phyloP scores from a whole-genome alignment of 2,113 vertebrate species.

The Hemiscyllium ocellatum region DNA sequence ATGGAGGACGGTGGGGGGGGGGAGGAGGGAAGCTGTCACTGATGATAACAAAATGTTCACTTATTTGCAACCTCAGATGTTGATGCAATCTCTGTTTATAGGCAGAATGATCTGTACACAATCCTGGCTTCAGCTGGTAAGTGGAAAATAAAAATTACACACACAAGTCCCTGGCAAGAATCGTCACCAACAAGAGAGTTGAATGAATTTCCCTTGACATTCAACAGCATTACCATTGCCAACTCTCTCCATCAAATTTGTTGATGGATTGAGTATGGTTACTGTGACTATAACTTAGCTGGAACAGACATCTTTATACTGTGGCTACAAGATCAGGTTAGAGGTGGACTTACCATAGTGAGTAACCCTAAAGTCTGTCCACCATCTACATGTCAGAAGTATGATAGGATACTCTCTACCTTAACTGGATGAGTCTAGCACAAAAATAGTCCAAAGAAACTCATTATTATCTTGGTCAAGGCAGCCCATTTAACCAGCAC shows the following conservation, averaged over 20 bases:
- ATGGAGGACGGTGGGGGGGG: not conserved
- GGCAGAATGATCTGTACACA: not conserved
- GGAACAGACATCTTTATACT: not conserved
- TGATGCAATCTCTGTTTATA: not conserved
- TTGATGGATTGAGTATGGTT: too few relatives aligned
- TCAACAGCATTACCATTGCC: not conserved
- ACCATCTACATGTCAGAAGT: not conserved
- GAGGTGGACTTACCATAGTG: not conserved
- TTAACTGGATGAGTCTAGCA: not conserved
- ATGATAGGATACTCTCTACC: not conserved
- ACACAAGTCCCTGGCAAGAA: not conserved
- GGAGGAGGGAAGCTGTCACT: not conserved
- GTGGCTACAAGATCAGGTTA: not conserved
- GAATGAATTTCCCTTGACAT: not conserved
- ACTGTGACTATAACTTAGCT: too few relatives aligned
- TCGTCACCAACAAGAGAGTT: too few relatives aligned
- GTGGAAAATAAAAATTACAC: too few relatives aligned
- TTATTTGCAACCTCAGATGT: not conserved
- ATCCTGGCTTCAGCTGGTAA: not conserved
- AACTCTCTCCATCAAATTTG: not conserved
- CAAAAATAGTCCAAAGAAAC: not conserved
- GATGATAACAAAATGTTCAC: not conserved
- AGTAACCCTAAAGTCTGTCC: not conserved
- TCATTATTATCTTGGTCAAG: not conserved
- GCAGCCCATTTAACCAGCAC: not conserved